Evolutionary conservation across 92 coral and sea anemone genomes (phyloP).

Genomic region (Zoanthus sociatus): DNA sequence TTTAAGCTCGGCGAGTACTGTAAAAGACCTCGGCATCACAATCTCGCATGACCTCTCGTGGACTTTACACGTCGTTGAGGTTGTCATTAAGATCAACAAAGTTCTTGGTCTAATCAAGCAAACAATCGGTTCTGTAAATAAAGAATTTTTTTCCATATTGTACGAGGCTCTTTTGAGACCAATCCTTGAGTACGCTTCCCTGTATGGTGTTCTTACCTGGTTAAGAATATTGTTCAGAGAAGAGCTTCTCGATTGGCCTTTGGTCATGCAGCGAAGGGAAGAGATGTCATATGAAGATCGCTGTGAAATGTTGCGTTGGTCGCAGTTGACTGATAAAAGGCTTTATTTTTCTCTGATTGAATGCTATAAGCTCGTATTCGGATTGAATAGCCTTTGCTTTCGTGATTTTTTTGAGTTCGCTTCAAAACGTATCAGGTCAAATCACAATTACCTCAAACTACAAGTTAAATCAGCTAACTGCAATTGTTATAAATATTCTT

Average conservation of each 20-base stretch:
- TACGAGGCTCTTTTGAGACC: constrained; percentile 51
- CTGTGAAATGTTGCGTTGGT: constrained; percentile 17
- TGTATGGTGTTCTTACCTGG: constrained; percentile 32
- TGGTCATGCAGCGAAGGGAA: background rate
- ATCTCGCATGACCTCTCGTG: constrained; percentile 40
- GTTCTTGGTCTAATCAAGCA: constrained; percentile 50
- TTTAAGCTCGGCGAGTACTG: background rate
- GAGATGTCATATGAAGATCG: constrained; percentile 10
- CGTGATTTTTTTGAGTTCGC: background rate
- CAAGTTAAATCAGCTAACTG: too few relatives aligned
- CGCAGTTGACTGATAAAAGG: constrained; percentile 5
- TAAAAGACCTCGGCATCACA: constrained; percentile 46
- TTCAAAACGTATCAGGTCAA: constrained; percentile 19
- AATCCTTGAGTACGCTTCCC: constrained; percentile 47
- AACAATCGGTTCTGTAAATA: constrained; percentile 25
- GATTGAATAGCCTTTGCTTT: constrained; percentile 6
- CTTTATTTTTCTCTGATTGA: background rate
- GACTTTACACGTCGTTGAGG: constrained; percentile 30
- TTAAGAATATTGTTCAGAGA: background rate
- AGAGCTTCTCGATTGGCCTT: constrained; percentile 10
- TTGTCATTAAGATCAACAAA: constrained; percentile 51
- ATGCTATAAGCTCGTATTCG: background rate
- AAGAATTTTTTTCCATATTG: constrained; percentile 31
- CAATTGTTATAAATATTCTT: too few relatives aligned
- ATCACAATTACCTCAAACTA: background rate